Evolutionary conservation across 2,797 vertebrate genomes (phyloP).

Genomic region (Gymnothorax reevesii): DNA sequence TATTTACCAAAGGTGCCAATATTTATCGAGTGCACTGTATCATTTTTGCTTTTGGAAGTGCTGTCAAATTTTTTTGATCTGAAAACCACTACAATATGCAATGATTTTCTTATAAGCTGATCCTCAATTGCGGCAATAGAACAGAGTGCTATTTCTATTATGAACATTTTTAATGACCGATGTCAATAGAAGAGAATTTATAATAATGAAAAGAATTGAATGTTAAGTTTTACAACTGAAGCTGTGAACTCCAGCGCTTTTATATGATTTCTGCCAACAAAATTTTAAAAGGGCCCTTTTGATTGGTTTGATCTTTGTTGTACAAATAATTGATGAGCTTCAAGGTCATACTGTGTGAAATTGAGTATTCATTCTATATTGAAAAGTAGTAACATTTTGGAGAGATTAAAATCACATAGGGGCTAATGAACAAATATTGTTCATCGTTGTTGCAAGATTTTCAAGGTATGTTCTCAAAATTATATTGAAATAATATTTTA

Average conservation of each 20-base stretch:
- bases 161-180: neutral
- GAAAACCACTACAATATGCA: slow-evolving; percentile 8
- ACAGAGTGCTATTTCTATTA: slow-evolving; percentile 7
- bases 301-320: neutral
- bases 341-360: too few relatives aligned
- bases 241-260: neutral
- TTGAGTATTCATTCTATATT: too few relatives aligned
- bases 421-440: too few relatives aligned
- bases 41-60: slow-evolving; percentile 5
- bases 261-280: neutral
- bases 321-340: neutral
- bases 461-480: too few relatives aligned
- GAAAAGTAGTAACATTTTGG: too few relatives aligned
- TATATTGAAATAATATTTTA: too few relatives aligned
- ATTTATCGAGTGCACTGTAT: neutral
- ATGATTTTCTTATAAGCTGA: neutral
- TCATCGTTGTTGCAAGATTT: too few relatives aligned
- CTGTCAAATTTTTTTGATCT: slow-evolving; percentile 52
- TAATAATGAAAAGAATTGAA: neutral
- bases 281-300: neutral
- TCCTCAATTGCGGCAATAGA: neutral
- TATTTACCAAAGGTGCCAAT: neutral
- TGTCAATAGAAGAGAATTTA: neutral
- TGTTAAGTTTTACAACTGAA: neutral
- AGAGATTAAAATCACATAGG: too few relatives aligned